Conservation (phyloP, 2,888 invertebrate genomes). For the Phlogophora meticulosa region DNA sequence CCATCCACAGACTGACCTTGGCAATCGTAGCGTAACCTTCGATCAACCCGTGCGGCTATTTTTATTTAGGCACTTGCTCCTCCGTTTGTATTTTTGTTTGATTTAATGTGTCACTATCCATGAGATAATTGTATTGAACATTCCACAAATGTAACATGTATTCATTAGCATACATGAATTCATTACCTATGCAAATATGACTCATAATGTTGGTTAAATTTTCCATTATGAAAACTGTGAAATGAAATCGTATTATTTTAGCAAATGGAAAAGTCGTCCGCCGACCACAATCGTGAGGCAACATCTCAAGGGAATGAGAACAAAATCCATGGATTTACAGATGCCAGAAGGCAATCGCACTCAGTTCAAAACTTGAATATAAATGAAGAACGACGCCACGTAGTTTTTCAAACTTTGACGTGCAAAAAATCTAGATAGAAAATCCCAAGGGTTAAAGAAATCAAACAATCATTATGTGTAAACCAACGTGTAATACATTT, state of each 20-base stretch:
- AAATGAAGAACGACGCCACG: neutral
- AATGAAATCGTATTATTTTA: slow-evolving; percentile 27
- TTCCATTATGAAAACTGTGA: slow-evolving; percentile 12
- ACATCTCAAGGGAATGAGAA: slow-evolving; percentile 2
- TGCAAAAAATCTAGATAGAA: neutral
- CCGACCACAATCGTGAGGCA: neutral
- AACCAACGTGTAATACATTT: slow-evolving; percentile 89
- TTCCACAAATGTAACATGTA: slow-evolving; percentile 9
- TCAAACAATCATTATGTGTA: slow-evolving; percentile 73
- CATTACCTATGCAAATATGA: slow-evolving; percentile 21
- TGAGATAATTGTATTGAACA: slow-evolving; percentile 11
- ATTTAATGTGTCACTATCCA: slow-evolving; percentile 25
- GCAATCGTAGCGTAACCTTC: too few species aligned
- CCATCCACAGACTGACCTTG: too few species aligned
- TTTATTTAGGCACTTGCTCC: too few species aligned
- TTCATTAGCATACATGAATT: too few species aligned
- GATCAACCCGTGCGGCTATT: too few species aligned
- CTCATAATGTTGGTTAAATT: slow-evolving; percentile 13
- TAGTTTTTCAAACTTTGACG: slow-evolving; percentile 2
- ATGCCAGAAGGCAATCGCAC: neutral
- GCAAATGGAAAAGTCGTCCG: slow-evolving; percentile 26
- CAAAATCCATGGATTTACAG: slow-evolving; percentile 12
- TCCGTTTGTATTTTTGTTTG: slow-evolving; percentile 2
- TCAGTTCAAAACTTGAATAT: slow-evolving; percentile 1
- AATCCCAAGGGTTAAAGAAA: slow-evolving; percentile 59